Conservation (phyloP, 2,797 vertebrate species). For the Mallotus villosus region DNA sequence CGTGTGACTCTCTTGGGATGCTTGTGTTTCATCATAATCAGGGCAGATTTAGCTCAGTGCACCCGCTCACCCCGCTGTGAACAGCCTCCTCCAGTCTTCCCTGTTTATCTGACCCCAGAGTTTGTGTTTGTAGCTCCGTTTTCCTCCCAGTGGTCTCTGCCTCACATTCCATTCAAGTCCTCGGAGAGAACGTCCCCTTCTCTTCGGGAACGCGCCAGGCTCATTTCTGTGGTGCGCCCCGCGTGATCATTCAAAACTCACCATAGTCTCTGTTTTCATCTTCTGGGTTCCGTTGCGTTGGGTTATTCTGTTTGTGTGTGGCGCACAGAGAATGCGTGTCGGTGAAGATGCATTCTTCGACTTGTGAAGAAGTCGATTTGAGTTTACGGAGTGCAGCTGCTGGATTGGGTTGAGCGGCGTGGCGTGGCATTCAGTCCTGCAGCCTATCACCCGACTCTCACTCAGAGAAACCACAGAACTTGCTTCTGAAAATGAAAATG, state of each 20-base stretch:
- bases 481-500: no score
- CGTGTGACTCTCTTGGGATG: not conserved
- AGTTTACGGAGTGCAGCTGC: not conserved
- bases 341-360: not conserved
- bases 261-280: not conserved
- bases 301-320: slow-evolving; percentile 33
- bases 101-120: slow-evolving; percentile 22
- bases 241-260: not conserved
- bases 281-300: not conserved
- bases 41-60: not conserved
- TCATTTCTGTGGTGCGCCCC: not conserved
- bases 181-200: slow-evolving; percentile 27
- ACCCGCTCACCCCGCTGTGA: slow-evolving; percentile 38
- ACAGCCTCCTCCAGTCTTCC: slow-evolving; percentile 29
- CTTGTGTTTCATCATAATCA: not conserved
- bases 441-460: not conserved
- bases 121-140: slow-evolving; percentile 30
- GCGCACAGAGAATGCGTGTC: not conserved
- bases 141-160: slow-evolving; percentile 27
- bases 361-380: not conserved
- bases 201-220: not conserved
- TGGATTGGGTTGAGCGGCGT: not conserved
- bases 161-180: slow-evolving; percentile 51
- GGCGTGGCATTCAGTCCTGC: not conserved
- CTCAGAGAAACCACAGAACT: not conserved